Conservation (phyloP, 2,888 invertebrate species). For the Hymenopus coronatus region DNA sequence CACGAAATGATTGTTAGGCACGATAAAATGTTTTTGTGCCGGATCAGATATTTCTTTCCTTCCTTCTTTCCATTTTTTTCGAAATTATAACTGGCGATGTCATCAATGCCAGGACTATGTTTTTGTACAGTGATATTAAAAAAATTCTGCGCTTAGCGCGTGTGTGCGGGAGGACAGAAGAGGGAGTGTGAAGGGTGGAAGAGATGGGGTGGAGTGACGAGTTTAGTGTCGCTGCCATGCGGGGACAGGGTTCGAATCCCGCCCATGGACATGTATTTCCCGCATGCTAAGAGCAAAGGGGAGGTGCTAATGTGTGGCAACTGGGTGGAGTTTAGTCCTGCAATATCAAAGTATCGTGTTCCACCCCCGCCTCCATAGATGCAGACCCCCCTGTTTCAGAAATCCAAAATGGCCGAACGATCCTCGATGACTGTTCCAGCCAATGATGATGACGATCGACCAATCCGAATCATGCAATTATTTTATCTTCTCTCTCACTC, state of each 20-base stretch:
- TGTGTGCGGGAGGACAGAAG: not conserved
- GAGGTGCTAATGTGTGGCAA: not conserved
- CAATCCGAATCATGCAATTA: slow-evolving; percentile 23
- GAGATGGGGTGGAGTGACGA: not conserved
- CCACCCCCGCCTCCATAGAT: not conserved
- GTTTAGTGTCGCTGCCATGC: not conserved
- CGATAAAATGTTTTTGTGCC: no score
- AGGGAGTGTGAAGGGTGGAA: not conserved
- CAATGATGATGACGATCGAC: slow-evolving; percentile 28
- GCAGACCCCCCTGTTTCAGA: slow-evolving; percentile 2
- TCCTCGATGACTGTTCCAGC: slow-evolving; percentile 21
- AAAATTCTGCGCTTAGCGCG: no score
- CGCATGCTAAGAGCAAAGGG: not conserved
- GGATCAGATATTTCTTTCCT: no score
- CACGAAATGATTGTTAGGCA: no score
- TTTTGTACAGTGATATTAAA: no score
- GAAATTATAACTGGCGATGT: no score
- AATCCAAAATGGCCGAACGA: slow-evolving; percentile 26
- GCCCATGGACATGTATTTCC: slow-evolving; percentile 15
- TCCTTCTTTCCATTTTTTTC: no score
- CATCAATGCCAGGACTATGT: no score
- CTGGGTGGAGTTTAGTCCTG: slow-evolving; percentile 6
- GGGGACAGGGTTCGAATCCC: slow-evolving; percentile 19
- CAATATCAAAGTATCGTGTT: not conserved
- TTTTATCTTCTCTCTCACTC: slow-evolving; percentile 12